Conservation (phyloP, 2,797 vertebrate species). For the Epinephelus malabaricus region DNA sequence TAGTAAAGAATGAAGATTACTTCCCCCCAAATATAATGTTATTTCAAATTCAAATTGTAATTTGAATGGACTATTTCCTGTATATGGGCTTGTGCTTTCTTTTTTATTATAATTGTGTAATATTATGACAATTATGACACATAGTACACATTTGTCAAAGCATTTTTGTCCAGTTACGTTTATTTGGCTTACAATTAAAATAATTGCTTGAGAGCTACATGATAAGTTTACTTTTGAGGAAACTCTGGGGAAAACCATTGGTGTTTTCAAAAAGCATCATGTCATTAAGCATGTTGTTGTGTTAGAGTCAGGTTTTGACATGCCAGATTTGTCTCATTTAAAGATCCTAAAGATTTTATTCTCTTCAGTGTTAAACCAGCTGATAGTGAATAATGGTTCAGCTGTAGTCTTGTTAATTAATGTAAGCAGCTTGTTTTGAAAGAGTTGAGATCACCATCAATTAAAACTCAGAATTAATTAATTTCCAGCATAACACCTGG, state of each 20-base stretch:
- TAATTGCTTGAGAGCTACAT: neutral
- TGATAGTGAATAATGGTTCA: constrained; percentile 12
- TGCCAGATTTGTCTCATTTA: constrained; percentile 4
- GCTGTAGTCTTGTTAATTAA: constrained; percentile 50
- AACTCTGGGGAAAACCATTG: neutral
- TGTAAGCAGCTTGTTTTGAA: constrained; percentile 53
- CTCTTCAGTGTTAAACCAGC: constrained; percentile 15
- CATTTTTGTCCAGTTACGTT: neutral
- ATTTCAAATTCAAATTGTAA: neutral
- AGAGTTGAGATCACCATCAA: constrained; percentile 26
- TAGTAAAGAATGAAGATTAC: neutral
- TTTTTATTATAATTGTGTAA: neutral
- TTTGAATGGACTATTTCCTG: neutral
- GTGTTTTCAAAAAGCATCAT: neutral
- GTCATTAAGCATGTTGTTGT: neutral
- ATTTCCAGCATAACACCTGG: constrained; percentile 73
- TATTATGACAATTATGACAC: neutral
- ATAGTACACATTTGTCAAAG: neutral
- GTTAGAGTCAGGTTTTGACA: neutral
- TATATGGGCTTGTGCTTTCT: neutral
- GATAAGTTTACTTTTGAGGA: neutral
- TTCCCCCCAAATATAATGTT: neutral
- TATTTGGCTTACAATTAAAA: neutral
- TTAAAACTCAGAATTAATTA: constrained; percentile 71
- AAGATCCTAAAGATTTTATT: constrained; percentile 5